Percentiles rank a stretch among this genome's conserved stretches.
phyloP scores from a whole-genome alignment of 2,113 vertebrate species.

The Pomatostomus ruficeps region DNA sequence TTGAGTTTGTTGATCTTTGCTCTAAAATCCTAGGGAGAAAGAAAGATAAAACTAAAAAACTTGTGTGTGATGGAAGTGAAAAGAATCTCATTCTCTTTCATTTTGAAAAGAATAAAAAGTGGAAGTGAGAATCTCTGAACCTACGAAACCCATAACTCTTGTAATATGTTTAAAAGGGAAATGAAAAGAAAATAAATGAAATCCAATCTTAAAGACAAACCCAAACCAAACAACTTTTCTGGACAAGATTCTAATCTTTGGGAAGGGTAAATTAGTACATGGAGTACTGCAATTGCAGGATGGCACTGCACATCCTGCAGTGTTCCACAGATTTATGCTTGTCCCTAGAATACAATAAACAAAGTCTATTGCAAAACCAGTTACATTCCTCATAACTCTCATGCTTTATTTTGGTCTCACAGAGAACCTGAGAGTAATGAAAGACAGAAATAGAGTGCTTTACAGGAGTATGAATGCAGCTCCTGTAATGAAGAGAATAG shows the following conservation, averaged over 20 bases:
- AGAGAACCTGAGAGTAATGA: background rate
- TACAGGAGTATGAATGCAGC: background rate
- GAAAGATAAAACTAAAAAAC: background rate
- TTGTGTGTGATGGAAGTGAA: background rate
- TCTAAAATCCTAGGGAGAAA: background rate
- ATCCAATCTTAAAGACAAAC: background rate
- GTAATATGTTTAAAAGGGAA: background rate
- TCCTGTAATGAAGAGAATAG: background rate
- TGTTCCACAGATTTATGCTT: background rate
- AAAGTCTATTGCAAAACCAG: background rate
- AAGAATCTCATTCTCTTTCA: background rate
- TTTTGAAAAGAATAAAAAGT: background rate
- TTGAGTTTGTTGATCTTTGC: constrained; percentile 32
- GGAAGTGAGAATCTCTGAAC: background rate
- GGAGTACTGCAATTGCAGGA: background rate
- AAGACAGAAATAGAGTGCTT: background rate
- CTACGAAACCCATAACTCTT: background rate
- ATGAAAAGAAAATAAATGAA: background rate
- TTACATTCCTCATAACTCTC: background rate
- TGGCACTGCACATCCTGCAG: background rate
- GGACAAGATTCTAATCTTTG: background rate
- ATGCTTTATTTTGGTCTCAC: background rate
- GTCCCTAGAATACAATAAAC: background rate
- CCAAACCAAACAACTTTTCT: background rate
- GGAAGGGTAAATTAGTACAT: background rate